Percentiles rank a stretch among this genome's conserved stretches.
Conservation (phyloP, 2,888 invertebrate genomes). For the Tetropium fuscum region DNA sequence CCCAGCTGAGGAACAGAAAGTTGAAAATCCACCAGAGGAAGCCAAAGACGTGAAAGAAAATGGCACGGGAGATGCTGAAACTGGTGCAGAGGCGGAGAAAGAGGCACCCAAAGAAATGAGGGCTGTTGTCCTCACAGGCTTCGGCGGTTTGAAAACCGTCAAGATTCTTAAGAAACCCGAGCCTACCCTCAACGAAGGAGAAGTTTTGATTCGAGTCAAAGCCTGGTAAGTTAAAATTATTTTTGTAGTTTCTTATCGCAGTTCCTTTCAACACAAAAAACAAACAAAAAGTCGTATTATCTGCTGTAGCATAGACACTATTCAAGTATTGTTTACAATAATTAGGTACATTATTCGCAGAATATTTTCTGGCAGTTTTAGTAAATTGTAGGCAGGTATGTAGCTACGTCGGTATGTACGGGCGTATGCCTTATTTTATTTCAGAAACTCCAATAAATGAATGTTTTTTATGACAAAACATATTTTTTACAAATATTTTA, state of each 20-base stretch:
- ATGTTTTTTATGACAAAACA: too few species aligned
- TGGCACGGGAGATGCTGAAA: slow-evolving; percentile 65
- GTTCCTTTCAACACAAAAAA: background rate
- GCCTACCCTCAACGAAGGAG: slow-evolving; percentile 77
- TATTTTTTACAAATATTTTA: too few species aligned
- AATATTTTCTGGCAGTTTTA: too few species aligned
- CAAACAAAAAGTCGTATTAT: background rate
- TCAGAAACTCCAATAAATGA: too few species aligned
- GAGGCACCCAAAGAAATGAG: slow-evolving; percentile 84
- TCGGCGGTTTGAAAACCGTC: slow-evolving; percentile 87
- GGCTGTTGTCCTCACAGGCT: slow-evolving; percentile 85
- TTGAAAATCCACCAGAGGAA: slow-evolving; percentile 46
- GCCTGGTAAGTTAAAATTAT: slow-evolving; percentile 79
- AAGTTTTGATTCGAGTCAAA: slow-evolving; percentile 86
- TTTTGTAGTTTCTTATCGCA: background rate
- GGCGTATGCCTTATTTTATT: too few species aligned
- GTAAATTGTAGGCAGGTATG: too few species aligned
- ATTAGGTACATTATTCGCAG: too few species aligned
- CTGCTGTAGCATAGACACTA: too few species aligned
- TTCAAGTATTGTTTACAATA: too few species aligned
- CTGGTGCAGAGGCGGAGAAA: slow-evolving; percentile 54
- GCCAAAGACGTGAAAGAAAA: slow-evolving; percentile 63
- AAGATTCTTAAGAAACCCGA: slow-evolving; percentile 86
- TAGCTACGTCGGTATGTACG: too few species aligned
- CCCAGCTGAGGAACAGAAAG: slow-evolving; percentile 53